Evolutionary conservation across 2,797 vertebrate species (phyloP).

Genomic region (Myripristis murdjan): DNA sequence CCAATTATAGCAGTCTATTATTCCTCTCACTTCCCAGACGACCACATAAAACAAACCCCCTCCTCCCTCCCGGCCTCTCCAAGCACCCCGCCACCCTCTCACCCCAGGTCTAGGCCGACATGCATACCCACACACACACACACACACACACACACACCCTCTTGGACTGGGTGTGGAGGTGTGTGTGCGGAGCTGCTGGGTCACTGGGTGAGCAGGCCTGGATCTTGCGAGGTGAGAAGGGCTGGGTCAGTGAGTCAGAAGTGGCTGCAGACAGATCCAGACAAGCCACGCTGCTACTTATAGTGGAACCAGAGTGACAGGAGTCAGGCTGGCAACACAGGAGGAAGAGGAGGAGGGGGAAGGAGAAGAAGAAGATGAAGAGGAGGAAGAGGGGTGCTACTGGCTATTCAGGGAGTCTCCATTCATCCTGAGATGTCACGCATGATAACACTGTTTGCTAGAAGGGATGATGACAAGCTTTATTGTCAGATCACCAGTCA

Average conservation of each 20-base stretch:
- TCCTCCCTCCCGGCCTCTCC: conserved; percentile 25
- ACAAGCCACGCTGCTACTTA: conserved; percentile 58
- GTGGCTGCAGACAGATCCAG: conserved; percentile 63
- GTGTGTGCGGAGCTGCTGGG: conserved; percentile 57
- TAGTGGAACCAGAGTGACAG: conserved; percentile 40
- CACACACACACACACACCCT: too few relatives aligned
- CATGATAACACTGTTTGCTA: conserved; percentile 43
- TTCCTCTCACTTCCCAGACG: conserved; percentile 79
- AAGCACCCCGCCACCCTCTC: neutral
- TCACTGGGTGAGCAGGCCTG: conserved; percentile 60
- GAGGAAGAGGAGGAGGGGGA: conserved; percentile 16
- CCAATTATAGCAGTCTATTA: conserved; percentile 81
- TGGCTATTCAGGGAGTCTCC: conserved; percentile 25
- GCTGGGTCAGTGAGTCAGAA: conserved; percentile 68
- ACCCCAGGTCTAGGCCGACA: conserved; percentile 44
- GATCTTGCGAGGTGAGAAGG: conserved; percentile 49
- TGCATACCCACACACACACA: conserved; percentile 49
- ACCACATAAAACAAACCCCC: conserved; percentile 67
- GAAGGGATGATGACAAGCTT: conserved; percentile 4
- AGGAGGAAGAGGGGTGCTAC: conserved; percentile 29
- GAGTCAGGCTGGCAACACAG: conserved; percentile 52
- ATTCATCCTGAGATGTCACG: conserved; percentile 57
- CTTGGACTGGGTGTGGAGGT: conserved; percentile 45
- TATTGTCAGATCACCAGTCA: conserved; percentile 24
- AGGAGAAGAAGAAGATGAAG: conserved; percentile 22